Evolutionary conservation across 2,113 vertebrate species (phyloP).

Genomic region (Hucho hucho): DNA sequence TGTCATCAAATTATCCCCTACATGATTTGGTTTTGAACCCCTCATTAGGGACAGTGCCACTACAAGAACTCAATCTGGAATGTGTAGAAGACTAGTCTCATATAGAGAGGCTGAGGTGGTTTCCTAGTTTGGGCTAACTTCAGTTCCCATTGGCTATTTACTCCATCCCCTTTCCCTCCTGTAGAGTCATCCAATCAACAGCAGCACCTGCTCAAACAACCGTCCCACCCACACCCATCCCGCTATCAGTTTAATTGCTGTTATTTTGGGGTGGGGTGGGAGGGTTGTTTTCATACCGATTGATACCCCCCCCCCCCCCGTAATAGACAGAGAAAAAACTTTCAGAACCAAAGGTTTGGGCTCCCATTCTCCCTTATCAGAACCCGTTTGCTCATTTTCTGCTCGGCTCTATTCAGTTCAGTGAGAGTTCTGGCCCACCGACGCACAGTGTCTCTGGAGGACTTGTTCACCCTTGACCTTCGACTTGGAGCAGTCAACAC

Average conservation of each 20-base stretch:
- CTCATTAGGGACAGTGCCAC: neutral
- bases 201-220: constrained; percentile 22
- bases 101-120: neutral
- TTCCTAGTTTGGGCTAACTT: constrained; percentile 25
- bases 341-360: constrained; percentile 42
- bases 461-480: constrained; percentile 45
- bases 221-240: neutral
- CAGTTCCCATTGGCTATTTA: constrained; percentile 14
- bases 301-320: neutral
- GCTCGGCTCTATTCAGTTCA: constrained; percentile 3
- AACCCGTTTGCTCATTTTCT: constrained; percentile 16
- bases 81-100: neutral
- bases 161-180: too few relatives aligned
- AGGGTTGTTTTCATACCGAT: neutral
- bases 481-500: constrained; percentile 10
- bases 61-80: neutral
- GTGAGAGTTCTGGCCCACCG: constrained; percentile 28
- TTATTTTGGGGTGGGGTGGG: too few relatives aligned
- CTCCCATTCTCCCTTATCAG: constrained; percentile 17
- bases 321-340: neutral
- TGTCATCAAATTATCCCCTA: too few relatives aligned
- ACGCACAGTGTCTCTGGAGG: constrained; percentile 41
- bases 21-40: too few relatives aligned
- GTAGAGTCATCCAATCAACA: neutral
- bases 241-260: constrained; percentile 23